phyloP scores from a whole-genome alignment of 2,888 invertebrate genomes.

The Folsomia candida region DNA sequence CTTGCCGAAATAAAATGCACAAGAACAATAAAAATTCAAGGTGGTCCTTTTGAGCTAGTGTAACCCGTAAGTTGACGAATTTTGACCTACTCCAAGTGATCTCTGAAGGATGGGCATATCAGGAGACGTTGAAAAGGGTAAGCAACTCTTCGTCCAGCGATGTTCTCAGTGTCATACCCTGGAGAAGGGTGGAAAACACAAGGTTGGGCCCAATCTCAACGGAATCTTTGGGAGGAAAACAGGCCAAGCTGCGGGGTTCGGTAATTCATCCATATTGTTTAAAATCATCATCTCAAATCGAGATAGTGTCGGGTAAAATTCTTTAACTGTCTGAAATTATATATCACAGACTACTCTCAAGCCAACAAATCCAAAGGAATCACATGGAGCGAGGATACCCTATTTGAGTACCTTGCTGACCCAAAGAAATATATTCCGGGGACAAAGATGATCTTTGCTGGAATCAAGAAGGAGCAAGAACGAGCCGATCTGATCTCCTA shows the following conservation, averaged over 20 bases:
- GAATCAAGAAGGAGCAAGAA: slow-evolving; percentile 90
- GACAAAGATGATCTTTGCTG: slow-evolving; percentile 99
- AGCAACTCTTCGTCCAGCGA: slow-evolving; percentile 90
- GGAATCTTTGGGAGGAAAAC: slow-evolving; percentile 93
- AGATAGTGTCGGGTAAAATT: background rate
- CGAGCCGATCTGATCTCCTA: slow-evolving; percentile 93
- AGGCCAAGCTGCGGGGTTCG: slow-evolving; percentile 86
- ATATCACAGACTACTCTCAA: slow-evolving; percentile 71
- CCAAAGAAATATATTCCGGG: slow-evolving; percentile 99
- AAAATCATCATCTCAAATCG: no score
- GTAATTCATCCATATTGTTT: no score
- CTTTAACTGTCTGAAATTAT: no score
- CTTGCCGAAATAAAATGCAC: no score
- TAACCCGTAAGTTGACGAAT: no score
- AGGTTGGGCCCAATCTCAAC: slow-evolving; percentile 86
- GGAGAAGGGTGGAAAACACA: slow-evolving; percentile 93
- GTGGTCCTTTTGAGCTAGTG: no score
- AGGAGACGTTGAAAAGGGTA: slow-evolving; percentile 94
- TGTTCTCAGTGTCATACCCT: slow-evolving; percentile 97
- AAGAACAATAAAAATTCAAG: no score
- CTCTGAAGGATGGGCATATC: slow-evolving; percentile 56
- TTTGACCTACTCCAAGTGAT: no score
- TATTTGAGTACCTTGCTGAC: slow-evolving; percentile 93
- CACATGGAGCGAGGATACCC: slow-evolving; percentile 88
- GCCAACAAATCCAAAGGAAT: slow-evolving; percentile 95